phyloP scores from a whole-genome alignment of 2,797 vertebrate genomes.

The Gymnopithys bicolor region DNA sequence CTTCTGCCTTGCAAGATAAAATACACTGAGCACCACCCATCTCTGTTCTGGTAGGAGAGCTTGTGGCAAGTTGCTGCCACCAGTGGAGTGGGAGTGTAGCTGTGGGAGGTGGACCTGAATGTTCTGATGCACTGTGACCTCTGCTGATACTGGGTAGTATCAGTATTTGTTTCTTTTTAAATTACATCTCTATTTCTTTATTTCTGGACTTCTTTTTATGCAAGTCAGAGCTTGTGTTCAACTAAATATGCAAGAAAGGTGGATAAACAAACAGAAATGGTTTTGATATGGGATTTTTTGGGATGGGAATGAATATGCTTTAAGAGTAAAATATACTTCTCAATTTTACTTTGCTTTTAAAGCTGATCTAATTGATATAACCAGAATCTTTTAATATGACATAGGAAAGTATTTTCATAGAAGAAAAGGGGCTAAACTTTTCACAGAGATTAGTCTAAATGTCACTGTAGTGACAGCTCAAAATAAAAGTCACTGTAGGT shows the following conservation, averaged over 20 bases:
- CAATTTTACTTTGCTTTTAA: background rate
- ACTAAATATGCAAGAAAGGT: background rate
- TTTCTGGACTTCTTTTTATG: background rate
- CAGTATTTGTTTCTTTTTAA: background rate
- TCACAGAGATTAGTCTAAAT: background rate
- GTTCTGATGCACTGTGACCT: background rate
- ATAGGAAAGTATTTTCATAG: background rate
- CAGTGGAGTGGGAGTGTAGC: accelerated
- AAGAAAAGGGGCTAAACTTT: background rate
- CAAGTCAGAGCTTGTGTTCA: background rate
- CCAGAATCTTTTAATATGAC: background rate
- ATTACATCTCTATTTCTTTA: background rate
- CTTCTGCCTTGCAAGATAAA: background rate
- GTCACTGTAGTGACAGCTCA: background rate
- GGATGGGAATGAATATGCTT: background rate
- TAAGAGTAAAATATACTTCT: background rate
- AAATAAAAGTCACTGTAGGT: background rate
- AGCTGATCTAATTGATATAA: background rate
- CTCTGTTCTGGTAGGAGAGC: background rate
- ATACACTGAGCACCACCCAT: background rate
- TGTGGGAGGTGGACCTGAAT: background rate
- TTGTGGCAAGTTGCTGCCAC: background rate
- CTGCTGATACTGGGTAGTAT: background rate
- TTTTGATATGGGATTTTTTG: background rate
- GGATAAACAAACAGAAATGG: accelerated